Base-by-base conservation (phyloP, 2,113 vertebrate genomes). In the Forbesichthys papilliferus region DNA sequence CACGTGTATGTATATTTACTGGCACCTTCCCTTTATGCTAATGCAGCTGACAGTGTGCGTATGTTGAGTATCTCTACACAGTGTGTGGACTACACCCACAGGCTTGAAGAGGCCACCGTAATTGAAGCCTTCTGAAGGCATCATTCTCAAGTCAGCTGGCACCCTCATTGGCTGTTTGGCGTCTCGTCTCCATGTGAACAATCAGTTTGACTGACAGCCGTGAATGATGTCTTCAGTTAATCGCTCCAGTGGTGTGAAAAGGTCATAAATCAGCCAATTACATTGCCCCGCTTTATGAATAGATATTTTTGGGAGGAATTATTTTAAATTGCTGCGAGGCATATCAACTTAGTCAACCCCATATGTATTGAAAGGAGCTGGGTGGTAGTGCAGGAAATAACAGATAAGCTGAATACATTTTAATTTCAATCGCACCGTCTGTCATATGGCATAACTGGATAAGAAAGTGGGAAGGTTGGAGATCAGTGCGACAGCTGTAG, bases 221-320 rank as follows among this genome's bases (percentile, higher is more conserved):
- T 73, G 87, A 87, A 88, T 85, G 88, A 91, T 88, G 90, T 90
- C 86, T 88, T 90, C 85, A 89, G 85, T 87, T 91, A 88, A 87
- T 89, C 89, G 88, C 90, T 92, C 84, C 86, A 87, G 71, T 85
- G 84, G 83, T 88, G 86, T 89, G 87, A 90, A 92, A 91, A 90
- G 90, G 90, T 91, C 91, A 90, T 89, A 87, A 90, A 91, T 89
- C 86, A 84, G 72, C 84, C 88, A 90, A 92, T 91, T 91, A 90
- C 80, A 73, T 78, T n/a, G 65, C 78, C 59, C 52, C 51, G 72
- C 79, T 89, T 85, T 84, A 87, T 88, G 87, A 89, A 87, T 85
- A 87, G 89, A 90, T 88, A 86, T 90, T 74, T 87, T 82, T 82
- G 76, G 49, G 83, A 77, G 82, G 78, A 77, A 85, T 66, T 87